These are phyloP conservation scores for Xanthostigma xanthostigma DNA, from an alignment of 2,888 invertebrate genomes.

Conservation along the genomic window DNA sequence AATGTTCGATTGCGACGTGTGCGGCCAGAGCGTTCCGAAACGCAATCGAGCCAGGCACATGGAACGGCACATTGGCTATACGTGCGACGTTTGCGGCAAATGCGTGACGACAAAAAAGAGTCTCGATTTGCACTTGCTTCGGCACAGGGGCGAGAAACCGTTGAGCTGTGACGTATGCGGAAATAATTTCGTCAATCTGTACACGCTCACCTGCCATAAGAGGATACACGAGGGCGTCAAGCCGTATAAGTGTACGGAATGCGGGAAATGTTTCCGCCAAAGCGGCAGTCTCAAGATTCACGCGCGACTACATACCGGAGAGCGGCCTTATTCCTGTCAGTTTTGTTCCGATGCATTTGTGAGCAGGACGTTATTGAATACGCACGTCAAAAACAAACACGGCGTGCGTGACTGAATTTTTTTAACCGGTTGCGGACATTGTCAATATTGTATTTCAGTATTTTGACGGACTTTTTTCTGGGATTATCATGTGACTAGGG, in stretches of 20 bases:
- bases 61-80: not conserved
- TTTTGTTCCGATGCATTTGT: slow-evolving; percentile 8
- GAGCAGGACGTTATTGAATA: slow-evolving; percentile 5
- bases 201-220: no score
- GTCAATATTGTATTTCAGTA: no score
- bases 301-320: slow-evolving; percentile 15
- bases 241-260: slow-evolving; percentile 22
- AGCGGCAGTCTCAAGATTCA: slow-evolving; percentile 12
- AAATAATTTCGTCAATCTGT: no score
- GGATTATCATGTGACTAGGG: no score
- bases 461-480: no score
- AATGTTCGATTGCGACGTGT: not conserved
- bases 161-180: no score
- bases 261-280: slow-evolving; percentile 16
- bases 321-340: slow-evolving; percentile 18
- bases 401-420: no score
- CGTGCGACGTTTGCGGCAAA: not conserved
- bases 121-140: not conserved
- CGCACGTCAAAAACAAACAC: slow-evolving; percentile 4
- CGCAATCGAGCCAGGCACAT: not conserved
- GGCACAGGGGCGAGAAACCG: no score
- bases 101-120: not conserved
- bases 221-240: slow-evolving; percentile 9
- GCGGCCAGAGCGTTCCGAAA: not conserved
- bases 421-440: slow-evolving; percentile 14